phyloP scores from a whole-genome alignment of 1,140 invertebrate species.

The Amyelois transitella region DNA sequence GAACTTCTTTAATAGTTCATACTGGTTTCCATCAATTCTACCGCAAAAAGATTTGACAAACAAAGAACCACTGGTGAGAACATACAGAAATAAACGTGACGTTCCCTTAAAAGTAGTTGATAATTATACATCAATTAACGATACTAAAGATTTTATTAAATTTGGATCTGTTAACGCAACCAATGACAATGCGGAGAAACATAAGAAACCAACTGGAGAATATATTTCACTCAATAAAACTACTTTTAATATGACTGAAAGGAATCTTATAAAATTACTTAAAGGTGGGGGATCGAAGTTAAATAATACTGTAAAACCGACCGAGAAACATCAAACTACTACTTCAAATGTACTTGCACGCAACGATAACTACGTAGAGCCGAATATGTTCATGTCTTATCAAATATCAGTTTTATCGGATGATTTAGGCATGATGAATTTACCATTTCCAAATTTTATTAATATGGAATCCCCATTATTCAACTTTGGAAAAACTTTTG shows the following conservation, averaged over 20 bases:
- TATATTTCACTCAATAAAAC: neutral
- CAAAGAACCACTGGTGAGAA: constrained; percentile 16
- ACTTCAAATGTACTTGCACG: neutral
- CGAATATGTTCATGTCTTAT: neutral
- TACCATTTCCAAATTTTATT: neutral
- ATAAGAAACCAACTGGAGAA: neutral
- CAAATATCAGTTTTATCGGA: neutral
- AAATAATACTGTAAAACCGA: neutral
- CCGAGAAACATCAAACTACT: neutral
- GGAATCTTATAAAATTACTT: neutral
- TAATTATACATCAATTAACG: neutral
- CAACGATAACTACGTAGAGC: neutral
- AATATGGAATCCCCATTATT: neutral
- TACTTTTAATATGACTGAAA: constrained; percentile 9
- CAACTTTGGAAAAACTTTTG: neutral
- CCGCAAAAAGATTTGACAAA: constrained; percentile 14
- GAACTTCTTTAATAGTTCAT: constrained; percentile 29
- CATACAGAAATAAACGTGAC: constrained; percentile 40
- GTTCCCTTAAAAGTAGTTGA: neutral
- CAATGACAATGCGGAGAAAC: neutral
- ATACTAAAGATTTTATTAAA: constrained; percentile 8
- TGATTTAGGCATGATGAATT: neutral
- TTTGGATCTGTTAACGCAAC: neutral
- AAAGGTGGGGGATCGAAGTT: constrained; percentile 2
- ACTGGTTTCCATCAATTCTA: constrained; percentile 9